Conservation (phyloP, 2,888 invertebrate genomes). For the Stenichneumon culpator region DNA sequence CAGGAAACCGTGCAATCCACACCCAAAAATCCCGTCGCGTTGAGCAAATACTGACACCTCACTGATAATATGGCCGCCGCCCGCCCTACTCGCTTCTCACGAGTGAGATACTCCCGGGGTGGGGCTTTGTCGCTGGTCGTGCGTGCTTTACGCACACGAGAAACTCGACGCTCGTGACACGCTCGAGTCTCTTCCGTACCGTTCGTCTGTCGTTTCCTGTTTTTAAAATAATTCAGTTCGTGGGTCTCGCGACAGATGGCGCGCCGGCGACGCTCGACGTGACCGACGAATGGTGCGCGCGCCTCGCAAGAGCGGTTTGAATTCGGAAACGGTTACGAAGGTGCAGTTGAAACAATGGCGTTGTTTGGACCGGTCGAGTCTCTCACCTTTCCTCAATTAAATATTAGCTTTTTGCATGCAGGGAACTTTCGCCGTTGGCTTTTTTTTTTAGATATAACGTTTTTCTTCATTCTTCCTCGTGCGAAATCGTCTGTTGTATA, state of each 20-base stretch:
- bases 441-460: too few species aligned
- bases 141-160: background rate
- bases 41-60: slow-evolving; percentile 85
- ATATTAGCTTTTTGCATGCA: too few species aligned
- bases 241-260: background rate
- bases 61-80: slow-evolving; percentile 85
- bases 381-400: background rate
- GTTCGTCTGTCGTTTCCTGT: background rate
- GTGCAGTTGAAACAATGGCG: background rate
- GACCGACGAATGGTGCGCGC: background rate
- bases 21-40: slow-evolving; percentile 84
- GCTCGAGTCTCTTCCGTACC: background rate
- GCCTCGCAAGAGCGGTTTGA: background rate
- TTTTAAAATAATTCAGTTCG: background rate
- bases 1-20: slow-evolving; percentile 83
- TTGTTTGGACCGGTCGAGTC: background rate
- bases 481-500: too few species aligned
- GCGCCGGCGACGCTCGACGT: background rate
- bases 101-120: slow-evolving; percentile 52
- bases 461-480: too few species aligned
- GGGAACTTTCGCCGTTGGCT: too few species aligned
- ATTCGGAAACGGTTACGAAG: background rate
- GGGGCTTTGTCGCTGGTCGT: slow-evolving; percentile 46
- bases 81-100: slow-evolving; percentile 71
- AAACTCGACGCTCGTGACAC: background rate